phyloP scores from a whole-genome alignment of 2,888 invertebrate genomes.

The Tigriopus californicus region DNA sequence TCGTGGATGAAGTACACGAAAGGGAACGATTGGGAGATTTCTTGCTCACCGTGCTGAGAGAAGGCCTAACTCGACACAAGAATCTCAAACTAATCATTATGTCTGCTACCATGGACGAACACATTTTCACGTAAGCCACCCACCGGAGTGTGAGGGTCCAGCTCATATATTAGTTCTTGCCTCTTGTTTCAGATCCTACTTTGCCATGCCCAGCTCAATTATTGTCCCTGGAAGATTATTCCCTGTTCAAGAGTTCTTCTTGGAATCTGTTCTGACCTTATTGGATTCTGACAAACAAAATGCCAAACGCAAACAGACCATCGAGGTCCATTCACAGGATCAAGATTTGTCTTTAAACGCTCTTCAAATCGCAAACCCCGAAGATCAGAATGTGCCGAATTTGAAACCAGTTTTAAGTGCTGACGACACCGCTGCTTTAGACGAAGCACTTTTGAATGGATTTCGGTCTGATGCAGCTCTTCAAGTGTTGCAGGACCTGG shows the following conservation, averaged over 20 bases:
- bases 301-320: too few relatives aligned
- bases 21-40: conserved; percentile 83
- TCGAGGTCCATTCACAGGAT: neutral
- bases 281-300: too few relatives aligned
- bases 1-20: conserved; percentile 90
- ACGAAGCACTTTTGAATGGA: neutral
- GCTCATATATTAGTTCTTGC: neutral
- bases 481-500: conserved; percentile 1
- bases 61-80: conserved; percentile 46
- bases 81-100: conserved; percentile 67
- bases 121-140: conserved; percentile 66
- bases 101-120: conserved; percentile 80
- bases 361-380: neutral
- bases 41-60: conserved; percentile 61
- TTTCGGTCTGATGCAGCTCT: conserved; percentile 16
- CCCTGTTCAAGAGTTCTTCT: conserved; percentile 51
- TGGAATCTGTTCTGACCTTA: conserved; percentile 52
- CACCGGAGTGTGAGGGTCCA: conserved; percentile 50
- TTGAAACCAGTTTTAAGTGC: neutral
- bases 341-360: neutral
- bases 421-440: neutral
- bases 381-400: neutral
- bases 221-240: conserved; percentile 52
- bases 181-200: neutral
- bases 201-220: conserved; percentile 18